Evolutionary conservation across 1,140 invertebrate genomes (phyloP), one percentile per base, ranked within the genome.

Genomic region (Ladona fulva): DNA sequence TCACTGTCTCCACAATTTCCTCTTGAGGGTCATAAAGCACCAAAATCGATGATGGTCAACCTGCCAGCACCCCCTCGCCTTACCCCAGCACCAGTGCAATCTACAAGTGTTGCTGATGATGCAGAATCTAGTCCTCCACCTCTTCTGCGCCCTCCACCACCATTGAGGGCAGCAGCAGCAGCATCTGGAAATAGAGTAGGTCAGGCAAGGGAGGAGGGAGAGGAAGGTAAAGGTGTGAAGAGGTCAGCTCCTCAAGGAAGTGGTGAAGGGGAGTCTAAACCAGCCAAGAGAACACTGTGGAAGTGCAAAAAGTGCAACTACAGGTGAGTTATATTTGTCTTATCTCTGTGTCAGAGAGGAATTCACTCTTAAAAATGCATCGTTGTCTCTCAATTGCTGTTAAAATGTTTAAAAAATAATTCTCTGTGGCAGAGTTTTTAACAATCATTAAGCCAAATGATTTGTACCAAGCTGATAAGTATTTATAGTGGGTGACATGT

Each of bases 251-350:
- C 25, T 1, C 6, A 24, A 1, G 77, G 25, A 42, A 19, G 44
- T 16, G 52, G 16, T 16, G n/a, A 16, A 19, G n/a, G n/a, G 52
- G 52, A 66, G 12, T 3, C 16, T 66, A 22, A 22, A 66, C 14
- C 16, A 14, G 84, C 81, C 14, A 90, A 90, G 84, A 87, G 89
- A 78, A 91, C 89, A 19, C 84, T 91, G 74, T 93, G 91, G 87
- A 93, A 94, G 83, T 95, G 94, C 83, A 95, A 94, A 85, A 92
- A 93, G 82, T 95, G 94, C 81, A 91, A 91, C 82, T 95, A 92
- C 83, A 92, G 89, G 92, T 93, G 83, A 88, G 87, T 7, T 77
- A 14, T n/a, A 52, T 24, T 37, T 37, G 29, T n/a, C n/a, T n/a
- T n/a, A n/a, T n/a, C n/a, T n/a, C n/a, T n/a, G n/a, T n/a, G n/a